These are phyloP conservation scores for Aricia artaxerxes DNA, from an alignment of 2,888 invertebrate genomes.

Conservation along the genomic window DNA sequence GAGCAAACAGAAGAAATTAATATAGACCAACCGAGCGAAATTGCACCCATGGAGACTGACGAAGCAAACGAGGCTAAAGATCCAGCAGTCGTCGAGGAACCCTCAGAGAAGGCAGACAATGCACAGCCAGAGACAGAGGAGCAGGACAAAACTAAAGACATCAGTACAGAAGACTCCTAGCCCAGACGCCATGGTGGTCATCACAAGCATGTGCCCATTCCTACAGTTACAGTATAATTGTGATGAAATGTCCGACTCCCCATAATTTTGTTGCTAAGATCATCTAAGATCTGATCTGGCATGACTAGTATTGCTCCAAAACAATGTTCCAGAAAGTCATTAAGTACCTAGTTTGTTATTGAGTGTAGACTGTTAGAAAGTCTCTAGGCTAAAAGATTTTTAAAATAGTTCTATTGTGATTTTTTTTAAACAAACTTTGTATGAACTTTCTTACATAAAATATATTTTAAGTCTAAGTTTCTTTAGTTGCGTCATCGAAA, in stretches of 20 bases:
- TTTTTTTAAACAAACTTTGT: neutral
- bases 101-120: neutral
- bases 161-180: constrained; percentile 24
- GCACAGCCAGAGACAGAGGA: neutral
- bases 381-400: neutral
- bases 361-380: neutral
- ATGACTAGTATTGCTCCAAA: neutral
- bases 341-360: neutral
- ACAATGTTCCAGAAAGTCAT: neutral
- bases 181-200: neutral
- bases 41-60: constrained; percentile 31
- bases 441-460: neutral
- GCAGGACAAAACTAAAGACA: neutral
- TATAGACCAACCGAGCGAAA: constrained; percentile 44
- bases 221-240: neutral
- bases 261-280: neutral
- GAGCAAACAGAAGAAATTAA: constrained; percentile 46
- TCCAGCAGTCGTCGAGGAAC: neutral
- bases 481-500: neutral
- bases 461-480: neutral
- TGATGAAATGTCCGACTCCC: neutral
- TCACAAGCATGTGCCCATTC: neutral
- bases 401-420: neutral
- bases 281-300: neutral
- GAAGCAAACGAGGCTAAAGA: constrained; percentile 30